Percentiles rank a stretch among this genome's conserved stretches.
Conservation (phyloP, 2,797 vertebrate genomes). For the Orientallactaga sibirica region DNA sequence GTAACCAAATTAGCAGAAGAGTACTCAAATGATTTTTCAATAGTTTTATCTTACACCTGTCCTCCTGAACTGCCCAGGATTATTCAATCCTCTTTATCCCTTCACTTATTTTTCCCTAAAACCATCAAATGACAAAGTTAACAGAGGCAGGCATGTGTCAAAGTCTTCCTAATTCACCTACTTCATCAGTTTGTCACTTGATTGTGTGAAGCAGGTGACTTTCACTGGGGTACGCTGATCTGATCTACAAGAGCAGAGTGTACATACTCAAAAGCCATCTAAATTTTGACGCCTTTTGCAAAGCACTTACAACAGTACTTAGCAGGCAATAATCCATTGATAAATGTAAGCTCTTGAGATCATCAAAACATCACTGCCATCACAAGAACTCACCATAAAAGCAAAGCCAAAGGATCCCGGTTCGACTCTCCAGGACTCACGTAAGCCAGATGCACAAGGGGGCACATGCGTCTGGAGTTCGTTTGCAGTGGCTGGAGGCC, state of each 20-base stretch:
- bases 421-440: too few species aligned
- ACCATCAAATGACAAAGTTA: not conserved
- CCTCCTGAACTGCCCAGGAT: not conserved
- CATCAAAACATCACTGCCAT: not conserved
- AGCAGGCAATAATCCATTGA: not conserved
- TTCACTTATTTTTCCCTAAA: conserved; percentile 2
- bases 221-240: conserved; percentile 12
- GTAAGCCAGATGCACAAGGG: too few species aligned
- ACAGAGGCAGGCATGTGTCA: not conserved
- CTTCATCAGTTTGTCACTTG: conserved; percentile 10
- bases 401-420: too few species aligned
- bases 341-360: not conserved
- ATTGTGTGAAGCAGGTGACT: conserved; percentile 17
- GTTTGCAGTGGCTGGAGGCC: too few species aligned
- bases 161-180: not conserved
- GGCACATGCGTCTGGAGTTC: too few species aligned
- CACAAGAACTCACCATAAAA: conserved; percentile 16
- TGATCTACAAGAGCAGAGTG: conserved; percentile 43
- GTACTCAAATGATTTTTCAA: conserved; percentile 1
- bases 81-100: not conserved
- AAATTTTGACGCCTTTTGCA: not conserved
- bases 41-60: not conserved
- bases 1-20: not conserved
- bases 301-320: not conserved
- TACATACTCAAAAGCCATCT: too few species aligned